Evolutionary conservation across 2,797 vertebrate genomes (phyloP), one percentile per base, ranked within the genome.

Genomic region (Rhabdomys pumilio): DNA sequence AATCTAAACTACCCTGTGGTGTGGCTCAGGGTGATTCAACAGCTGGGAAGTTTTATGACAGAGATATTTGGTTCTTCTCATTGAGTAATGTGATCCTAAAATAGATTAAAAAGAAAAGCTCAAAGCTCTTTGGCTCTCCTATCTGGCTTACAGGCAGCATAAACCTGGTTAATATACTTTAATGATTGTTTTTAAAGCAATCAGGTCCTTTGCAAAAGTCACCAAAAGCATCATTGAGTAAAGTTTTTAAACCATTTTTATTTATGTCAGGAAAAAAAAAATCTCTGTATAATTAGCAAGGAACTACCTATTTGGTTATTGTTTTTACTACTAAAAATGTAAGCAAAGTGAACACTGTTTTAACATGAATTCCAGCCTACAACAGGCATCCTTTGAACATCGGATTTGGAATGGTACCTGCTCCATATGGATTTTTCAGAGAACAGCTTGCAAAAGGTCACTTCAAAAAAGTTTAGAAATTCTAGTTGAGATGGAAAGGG

Each of bases 71-170:
- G 76, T 38, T 93, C 59, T 92, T 73, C n/a, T 1, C 2, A 77
- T 86, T 53, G 57, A 93, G 91, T 91, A 94, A 96, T 63, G 63
- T n/a, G 89, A 97, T 90, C 61, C 93, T 94, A 85, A 96, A 95
- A 94, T 50, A 96, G 84, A 96, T 93, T 41, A 89, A 85, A 93
- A 81, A 89, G 55, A 10, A 63, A 79, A 80, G 38, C 72, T 41
- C 94, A 84, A 87, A 85, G 61, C 89, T 79, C 50, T 87, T 61
- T 59, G 26, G 89, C 84, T 44, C 76, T 88, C 55, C 79, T 63
- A 63, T 34, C 65, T 15, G 26, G 73, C 63, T 97, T 90, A 95
- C 11, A 22, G 9, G 92, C 93, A 89, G 31, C 59, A 91, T 88
- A 95, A 47, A 89, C 79, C 83, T 41, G 41, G 22, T 87, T 95